A percentile compares a stretch with the other conserved stretches of the same genome.
Conservation (phyloP, 1,140 invertebrate genomes). For the Teleogryllus occipitalis region DNA sequence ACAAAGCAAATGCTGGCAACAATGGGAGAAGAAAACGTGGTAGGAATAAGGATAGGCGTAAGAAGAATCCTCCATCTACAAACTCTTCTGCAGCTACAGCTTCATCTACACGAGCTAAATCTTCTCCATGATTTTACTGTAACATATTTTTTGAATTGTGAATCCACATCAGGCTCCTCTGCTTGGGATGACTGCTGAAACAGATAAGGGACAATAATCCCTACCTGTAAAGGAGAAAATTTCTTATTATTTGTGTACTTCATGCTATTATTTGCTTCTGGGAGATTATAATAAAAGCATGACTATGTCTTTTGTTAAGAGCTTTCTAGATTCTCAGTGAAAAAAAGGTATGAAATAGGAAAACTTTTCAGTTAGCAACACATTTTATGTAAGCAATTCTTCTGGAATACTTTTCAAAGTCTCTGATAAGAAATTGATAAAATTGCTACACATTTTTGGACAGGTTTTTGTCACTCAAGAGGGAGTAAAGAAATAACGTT, state of each 20-base stretch:
- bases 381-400: too few species aligned
- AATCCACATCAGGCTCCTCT: neutral
- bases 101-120: neutral
- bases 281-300: neutral
- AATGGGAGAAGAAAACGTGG: constrained; percentile 16
- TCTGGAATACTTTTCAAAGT: too few species aligned
- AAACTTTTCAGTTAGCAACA: too few species aligned
- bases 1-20: neutral
- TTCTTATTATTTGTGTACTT: neutral
- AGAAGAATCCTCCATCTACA: neutral
- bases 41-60: constrained; percentile 8
- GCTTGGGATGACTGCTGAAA: neutral
- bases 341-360: too few species aligned
- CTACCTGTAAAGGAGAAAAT: neutral
- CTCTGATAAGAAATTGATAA: neutral
- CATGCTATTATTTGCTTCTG: neutral
- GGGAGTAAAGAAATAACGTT: neutral
- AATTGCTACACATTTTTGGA: neutral
- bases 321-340: too few species aligned
- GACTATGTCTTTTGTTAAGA: neutral
- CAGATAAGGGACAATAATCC: neutral
- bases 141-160: neutral
- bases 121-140: neutral
- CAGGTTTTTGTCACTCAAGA: too few species aligned
- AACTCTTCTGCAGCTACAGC: neutral